Percentiles rank a stretch among this genome's conserved stretches.
Evolutionary conservation across 2,888 invertebrate genomes (phyloP).

Genomic region (Macrophya alboannulata): DNA sequence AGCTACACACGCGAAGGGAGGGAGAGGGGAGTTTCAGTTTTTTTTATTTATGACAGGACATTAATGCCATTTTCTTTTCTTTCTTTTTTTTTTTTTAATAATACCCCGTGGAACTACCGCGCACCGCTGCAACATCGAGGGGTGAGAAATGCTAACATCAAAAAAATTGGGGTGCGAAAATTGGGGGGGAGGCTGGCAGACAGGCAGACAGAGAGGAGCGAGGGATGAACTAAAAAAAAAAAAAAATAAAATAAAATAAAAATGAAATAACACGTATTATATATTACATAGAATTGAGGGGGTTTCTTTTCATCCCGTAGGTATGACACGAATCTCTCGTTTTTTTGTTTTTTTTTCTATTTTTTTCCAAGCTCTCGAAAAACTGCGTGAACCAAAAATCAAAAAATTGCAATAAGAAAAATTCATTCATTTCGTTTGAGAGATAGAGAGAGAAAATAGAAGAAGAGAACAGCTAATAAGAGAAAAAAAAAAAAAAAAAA

Average conservation of each 20-base stretch:
- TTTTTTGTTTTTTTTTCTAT: no score
- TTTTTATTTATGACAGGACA: conserved; percentile 73
- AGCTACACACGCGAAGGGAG: conserved; percentile 2
- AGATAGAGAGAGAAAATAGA: no score
- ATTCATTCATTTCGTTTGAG: no score
- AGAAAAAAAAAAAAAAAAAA: no score
- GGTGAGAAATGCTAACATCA: conserved; percentile 55
- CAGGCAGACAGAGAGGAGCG: not conserved
- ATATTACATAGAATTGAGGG: no score
- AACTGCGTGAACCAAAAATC: no score
- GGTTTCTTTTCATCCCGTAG: no score
- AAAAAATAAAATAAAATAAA: conserved; percentile 9
- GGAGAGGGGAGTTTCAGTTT: not conserved
- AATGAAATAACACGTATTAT: not conserved
- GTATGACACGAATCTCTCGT: no score
- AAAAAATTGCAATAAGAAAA: no score
- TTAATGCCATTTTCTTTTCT: conserved; percentile 71
- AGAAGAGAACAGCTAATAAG: no score
- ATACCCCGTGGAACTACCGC: conserved; percentile 68
- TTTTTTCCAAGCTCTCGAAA: no score
- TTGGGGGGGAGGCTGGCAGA: not conserved
- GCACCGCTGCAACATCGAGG: conserved; percentile 15
- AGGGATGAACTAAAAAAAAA: conserved; percentile 50
- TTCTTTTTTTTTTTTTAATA: conserved; percentile 68
- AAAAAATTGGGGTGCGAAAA: conserved; percentile 57